Base-by-base conservation (phyloP, 1,140 invertebrate species). In the Ladona fulva region DNA sequence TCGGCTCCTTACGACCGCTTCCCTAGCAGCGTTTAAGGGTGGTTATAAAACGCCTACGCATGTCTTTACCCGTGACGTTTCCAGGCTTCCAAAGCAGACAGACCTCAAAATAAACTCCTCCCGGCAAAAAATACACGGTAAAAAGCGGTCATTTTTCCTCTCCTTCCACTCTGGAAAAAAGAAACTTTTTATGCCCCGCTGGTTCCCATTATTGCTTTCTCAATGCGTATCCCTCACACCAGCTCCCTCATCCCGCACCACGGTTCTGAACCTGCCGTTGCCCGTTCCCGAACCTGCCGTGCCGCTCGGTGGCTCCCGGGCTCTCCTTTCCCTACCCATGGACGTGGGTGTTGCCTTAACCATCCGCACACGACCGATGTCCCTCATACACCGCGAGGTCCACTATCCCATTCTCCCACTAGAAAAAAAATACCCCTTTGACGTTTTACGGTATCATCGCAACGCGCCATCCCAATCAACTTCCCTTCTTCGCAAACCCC, bases 111-210 rank as follows among this genome's bases (percentile, higher is more conserved):
- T 19, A 66, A 66, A 66, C 52, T 22, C 52, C 52, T 66, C 52
- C 52, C 52, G 14, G 14, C 19, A 19, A 66, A 66, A 66, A 37
- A 37, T 8, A 8, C 29, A 37, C 29, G 29, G 8, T 37, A 37
- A 22, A 66, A 66, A 22, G 52, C 16, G 52, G 1, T 66, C n/a
- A 19, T 66, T 66, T 66, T 66, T 66, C n/a, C 52, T 66, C 52
- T 12, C 52, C 52, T 22, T 5, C n/a, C 52, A 19, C 14, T 66
- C 52, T 10, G n/a, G 52, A 66, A 22, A 22, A 66, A 66, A 66
- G n/a, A 66, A 66, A 66, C 52, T 66, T 66, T 66, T 66, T 66
- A 66, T 66, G n/a, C 52, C 52, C 52, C 12, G 52, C 52, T 66
- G 52, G 1, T 66, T 66, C 52, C 52, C 52, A 66, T 66, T 66